Base-by-base conservation (phyloP, 1,140 invertebrate genomes). In the Leptestheria dahalacensis region DNA sequence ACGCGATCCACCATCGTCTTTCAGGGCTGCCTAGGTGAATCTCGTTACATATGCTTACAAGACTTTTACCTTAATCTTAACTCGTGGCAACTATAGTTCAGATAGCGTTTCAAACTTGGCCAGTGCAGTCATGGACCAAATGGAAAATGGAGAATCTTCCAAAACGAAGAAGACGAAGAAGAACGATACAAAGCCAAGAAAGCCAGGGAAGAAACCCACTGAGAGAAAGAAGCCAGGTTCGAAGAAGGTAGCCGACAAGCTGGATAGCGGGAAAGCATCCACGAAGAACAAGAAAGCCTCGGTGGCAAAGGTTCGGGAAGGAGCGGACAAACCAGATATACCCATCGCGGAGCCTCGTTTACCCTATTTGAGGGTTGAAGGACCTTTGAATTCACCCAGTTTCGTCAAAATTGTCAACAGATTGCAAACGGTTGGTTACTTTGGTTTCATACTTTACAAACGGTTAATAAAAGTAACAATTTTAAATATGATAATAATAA, bases 321-420 rank as follows among this genome's bases (percentile, higher is more conserved):
- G 15, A n/a, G n/a, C n/a, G n/a, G n/a, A n/a, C n/a, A n/a, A n/a
- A n/a, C n/a, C n/a, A n/a, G n/a, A n/a, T n/a, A n/a, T n/a, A n/a
- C n/a, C n/a, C n/a, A 61, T 24, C 2, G 47, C 29, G n/a, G 48
- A 62, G 25, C 21, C 28, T 3, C 23, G 26, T 1, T 24, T 20
- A 15, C 74, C 73, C n/a, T 74, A 70, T 63, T 77, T 91, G 56
- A 79, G 85, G 66, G 78, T 88, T 47, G 79, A 79, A 59, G 85
- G 83, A 1, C 77, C 79, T 3, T 75, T 80, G 52, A 80, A 81
- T 57, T 82, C 78, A 57, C 84, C 85, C 1, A 67, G 81, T 1
- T 80, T 77, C 23, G 83, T 87, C 61, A 71, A 74, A 57, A 74
- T 82, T 21, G 78, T 89, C 1, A 88, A 88, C 69, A 78, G 79